phyloP scores from a whole-genome alignment of 2,797 vertebrate genomes.

The Semaprochilodus insignis region DNA sequence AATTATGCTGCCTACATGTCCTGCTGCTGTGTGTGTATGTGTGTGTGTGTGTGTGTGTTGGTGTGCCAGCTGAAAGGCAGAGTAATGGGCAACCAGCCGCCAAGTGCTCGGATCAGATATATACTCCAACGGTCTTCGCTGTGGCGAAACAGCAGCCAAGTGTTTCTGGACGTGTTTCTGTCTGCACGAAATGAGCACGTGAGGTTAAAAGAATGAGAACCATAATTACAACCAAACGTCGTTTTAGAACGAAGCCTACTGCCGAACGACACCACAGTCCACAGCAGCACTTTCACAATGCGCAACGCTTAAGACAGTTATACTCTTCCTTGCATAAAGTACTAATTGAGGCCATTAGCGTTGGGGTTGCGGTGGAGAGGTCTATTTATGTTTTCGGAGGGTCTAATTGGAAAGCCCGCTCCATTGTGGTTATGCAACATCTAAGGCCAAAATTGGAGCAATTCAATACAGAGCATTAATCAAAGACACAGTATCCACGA shows the following conservation, averaged over 20 bases:
- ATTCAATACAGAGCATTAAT: conserved; percentile 10
- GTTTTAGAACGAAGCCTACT: conserved; percentile 18
- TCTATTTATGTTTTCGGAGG: conserved; percentile 37
- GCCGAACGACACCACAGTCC: conserved; percentile 10
- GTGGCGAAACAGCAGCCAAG: conserved; percentile 10
- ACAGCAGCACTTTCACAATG: conserved; percentile 35
- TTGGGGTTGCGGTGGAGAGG: conserved; percentile 29
- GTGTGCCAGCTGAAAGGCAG: conserved; percentile 43
- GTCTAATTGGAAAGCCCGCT: conserved; percentile 38
- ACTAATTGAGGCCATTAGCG: conserved; percentile 49
- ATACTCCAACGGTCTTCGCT: conserved; percentile 2
- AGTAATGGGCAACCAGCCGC: conserved; percentile 35
- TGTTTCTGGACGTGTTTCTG: conserved; percentile 27
- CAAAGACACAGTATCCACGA: background rate
- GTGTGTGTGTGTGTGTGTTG: background rate
- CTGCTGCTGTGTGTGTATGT: conserved; percentile 45
- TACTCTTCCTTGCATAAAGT: conserved; percentile 44
- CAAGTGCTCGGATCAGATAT: conserved; percentile 44
- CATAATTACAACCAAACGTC: conserved; percentile 49
- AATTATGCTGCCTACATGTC: conserved; percentile 68
- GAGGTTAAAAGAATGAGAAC: conserved; percentile 22
- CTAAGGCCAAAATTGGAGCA: conserved; percentile 28
- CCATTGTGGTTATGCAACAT: conserved; percentile 30
- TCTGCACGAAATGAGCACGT: conserved; percentile 40
- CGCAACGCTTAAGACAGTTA: conserved; percentile 33